These are phyloP conservation scores for Sphaerophoria taeniata DNA, from an alignment of 2,888 invertebrate species.

Conservation along the genomic window DNA sequence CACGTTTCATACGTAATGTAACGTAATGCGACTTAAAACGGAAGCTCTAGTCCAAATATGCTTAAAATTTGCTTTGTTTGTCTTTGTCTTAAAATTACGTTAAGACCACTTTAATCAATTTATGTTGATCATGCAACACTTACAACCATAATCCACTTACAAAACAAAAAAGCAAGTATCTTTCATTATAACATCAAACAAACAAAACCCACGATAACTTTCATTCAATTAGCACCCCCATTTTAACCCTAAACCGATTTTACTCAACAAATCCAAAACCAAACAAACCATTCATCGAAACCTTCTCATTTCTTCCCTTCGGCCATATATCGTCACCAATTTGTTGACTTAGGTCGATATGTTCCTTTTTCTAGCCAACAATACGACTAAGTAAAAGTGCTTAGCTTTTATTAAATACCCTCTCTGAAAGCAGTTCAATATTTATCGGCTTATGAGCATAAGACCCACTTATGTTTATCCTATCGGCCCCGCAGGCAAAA, in stretches of 20 bases:
- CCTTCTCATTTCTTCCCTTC: conserved; percentile 1
- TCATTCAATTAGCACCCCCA: conserved; percentile 66
- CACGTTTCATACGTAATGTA: too few relatives aligned
- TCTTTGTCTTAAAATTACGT: too few relatives aligned
- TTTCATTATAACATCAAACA: neutral
- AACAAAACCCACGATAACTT: conserved; percentile 34
- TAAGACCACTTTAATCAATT: too few relatives aligned
- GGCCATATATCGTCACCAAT: conserved; percentile 5
- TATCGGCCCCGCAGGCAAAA: conserved; percentile 17
- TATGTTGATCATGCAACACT: too few relatives aligned
- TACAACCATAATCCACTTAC: too few relatives aligned
- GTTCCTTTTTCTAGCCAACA: conserved; percentile 19
- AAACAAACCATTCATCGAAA: conserved; percentile 36
- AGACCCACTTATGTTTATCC: conserved; percentile 67
- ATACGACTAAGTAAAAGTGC: conserved; percentile 55
- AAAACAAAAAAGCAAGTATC: too few relatives aligned
- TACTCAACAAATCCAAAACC: conserved; percentile 18
- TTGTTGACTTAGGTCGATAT: conserved; percentile 62
- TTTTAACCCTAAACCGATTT: conserved; percentile 45
- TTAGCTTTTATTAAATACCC: conserved; percentile 68
- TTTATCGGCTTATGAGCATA: conserved; percentile 71
- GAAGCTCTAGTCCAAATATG: too few relatives aligned
- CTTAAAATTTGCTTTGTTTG: too few relatives aligned
- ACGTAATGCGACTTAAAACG: too few relatives aligned
- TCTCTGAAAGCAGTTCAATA: conserved; percentile 66